Conservation (phyloP, 2,888 invertebrate species). For the Drosophila glabriapex region DNA sequence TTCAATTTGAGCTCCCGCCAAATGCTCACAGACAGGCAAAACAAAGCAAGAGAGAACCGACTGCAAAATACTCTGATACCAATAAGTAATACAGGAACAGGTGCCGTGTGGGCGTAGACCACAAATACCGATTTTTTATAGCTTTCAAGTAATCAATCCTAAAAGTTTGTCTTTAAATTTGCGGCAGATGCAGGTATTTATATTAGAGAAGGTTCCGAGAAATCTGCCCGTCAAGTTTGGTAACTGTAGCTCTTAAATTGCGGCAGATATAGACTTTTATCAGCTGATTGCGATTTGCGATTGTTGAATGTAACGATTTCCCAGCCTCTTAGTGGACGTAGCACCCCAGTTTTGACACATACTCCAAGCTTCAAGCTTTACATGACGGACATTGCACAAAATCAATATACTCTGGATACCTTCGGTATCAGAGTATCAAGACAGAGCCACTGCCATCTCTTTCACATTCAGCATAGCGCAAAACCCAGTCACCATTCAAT, state of each 20-base stretch:
- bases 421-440: background rate
- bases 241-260: background rate
- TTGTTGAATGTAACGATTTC: no score
- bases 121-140: background rate
- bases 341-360: no score
- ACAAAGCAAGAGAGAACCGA: background rate
- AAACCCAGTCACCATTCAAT: background rate
- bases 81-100: background rate
- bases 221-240: background rate
- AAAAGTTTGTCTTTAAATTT: background rate
- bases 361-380: no score
- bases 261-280: background rate
- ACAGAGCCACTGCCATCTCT: background rate
- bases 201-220: no score
- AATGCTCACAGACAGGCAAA: background rate
- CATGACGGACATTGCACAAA: background rate
- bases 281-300: no score
- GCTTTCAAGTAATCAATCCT: background rate
- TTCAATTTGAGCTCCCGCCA: background rate
- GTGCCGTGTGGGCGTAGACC: background rate
- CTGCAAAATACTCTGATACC: background rate
- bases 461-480: background rate
- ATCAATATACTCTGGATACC: background rate
- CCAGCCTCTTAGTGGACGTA: no score
- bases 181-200: background rate